Conservation (phyloP, 2,888 invertebrate species). For the Fissipunctia ypsillon region DNA sequence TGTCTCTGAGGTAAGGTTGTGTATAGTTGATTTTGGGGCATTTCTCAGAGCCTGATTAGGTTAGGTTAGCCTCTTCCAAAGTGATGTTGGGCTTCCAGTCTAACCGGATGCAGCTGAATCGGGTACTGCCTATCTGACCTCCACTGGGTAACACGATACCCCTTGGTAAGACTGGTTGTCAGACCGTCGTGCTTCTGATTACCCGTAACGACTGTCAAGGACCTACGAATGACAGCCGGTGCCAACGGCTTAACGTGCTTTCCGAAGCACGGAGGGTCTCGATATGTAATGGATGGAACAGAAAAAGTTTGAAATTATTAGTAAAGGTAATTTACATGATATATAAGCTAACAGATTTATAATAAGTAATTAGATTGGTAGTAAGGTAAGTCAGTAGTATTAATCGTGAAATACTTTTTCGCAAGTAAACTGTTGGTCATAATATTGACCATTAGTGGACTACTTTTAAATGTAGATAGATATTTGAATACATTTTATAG, state of each 20-base stretch:
- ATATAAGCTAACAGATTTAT: too few species aligned
- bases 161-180: neutral
- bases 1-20: constrained; percentile 10
- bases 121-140: too few species aligned
- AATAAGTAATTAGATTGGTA: too few species aligned
- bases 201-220: neutral
- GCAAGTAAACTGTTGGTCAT: neutral
- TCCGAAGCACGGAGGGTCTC: neutral
- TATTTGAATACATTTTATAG: neutral
- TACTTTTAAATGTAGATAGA: neutral
- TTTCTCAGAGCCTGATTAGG: too few species aligned
- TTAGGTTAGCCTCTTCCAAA: neutral
- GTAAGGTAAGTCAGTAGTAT: too few species aligned
- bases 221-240: neutral
- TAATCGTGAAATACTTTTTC: neutral
- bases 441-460: neutral
- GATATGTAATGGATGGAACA: neutral
- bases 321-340: too few species aligned
- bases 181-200: neutral
- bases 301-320: neutral
- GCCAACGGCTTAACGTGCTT: neutral
- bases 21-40: constrained; percentile 13
- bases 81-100: neutral
- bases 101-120: neutral
- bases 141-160: neutral